Evolutionary conservation across 1,140 invertebrate genomes (phyloP).

Genomic region (Drosophila tani): DNA sequence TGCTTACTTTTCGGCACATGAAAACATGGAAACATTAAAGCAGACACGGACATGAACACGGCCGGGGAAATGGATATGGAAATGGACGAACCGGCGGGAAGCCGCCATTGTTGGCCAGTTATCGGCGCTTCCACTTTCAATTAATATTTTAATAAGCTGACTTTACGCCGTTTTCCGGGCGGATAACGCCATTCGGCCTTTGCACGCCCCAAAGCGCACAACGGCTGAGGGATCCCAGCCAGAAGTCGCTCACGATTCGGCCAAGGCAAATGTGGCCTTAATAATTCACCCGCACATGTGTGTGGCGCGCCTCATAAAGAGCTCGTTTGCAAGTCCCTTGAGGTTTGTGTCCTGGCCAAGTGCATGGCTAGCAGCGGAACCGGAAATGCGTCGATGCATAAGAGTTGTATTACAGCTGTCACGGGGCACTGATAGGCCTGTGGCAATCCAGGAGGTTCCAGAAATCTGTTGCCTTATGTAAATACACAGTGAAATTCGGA

Average conservation of each 20-base stretch:
- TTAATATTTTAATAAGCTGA: slow-evolving; percentile 83
- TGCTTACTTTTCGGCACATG: slow-evolving; percentile 53
- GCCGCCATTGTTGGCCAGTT: slow-evolving; percentile 55
- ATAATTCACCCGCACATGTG: slow-evolving; percentile 57
- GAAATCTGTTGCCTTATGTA: background rate
- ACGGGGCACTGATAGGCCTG: background rate
- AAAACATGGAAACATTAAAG: slow-evolving; percentile 19
- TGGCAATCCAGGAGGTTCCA: background rate
- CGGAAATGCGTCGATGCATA: slow-evolving; percentile 72
- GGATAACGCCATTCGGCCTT: slow-evolving; percentile 79
- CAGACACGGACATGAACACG: slow-evolving; percentile 14
- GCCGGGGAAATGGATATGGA: slow-evolving; percentile 11
- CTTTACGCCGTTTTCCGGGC: slow-evolving; percentile 72
- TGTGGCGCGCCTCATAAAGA: slow-evolving; percentile 6
- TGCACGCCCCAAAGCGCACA: slow-evolving; percentile 56
- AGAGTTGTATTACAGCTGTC: slow-evolving; percentile 33
- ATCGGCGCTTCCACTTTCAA: slow-evolving; percentile 75
- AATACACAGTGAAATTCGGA: background rate
- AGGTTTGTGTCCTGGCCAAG: slow-evolving; percentile 24
- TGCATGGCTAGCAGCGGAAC: slow-evolving; percentile 40
- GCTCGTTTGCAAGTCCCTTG: slow-evolving; percentile 22
- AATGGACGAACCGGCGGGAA: slow-evolving; percentile 16
- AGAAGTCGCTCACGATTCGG: slow-evolving; percentile 3
- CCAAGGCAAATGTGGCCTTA: slow-evolving; percentile 52
- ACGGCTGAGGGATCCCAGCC: slow-evolving; percentile 11